A percentile compares a stretch with the other conserved stretches of the same genome.
These are phyloP conservation scores for Laticauda colubrina DNA, from an alignment of 2,113 vertebrate genomes.

Conservation along the genomic window DNA sequence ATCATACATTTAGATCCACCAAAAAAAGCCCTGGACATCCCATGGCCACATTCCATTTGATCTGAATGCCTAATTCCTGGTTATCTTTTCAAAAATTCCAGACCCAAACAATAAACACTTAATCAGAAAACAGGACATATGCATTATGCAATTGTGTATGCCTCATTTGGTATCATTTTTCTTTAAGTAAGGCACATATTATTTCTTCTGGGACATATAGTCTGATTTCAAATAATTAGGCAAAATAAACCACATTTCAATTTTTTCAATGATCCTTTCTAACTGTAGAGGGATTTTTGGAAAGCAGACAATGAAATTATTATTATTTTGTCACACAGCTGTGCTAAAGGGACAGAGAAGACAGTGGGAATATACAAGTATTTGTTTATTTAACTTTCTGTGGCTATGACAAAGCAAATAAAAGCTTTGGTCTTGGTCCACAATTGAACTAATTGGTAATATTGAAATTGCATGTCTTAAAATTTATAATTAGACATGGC, in stretches of 20 bases:
- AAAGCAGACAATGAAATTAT: slow-evolving; percentile 68
- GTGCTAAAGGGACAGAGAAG: slow-evolving; percentile 38
- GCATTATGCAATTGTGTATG: not conserved
- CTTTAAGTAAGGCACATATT: slow-evolving; percentile 19
- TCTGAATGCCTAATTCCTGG: slow-evolving; percentile 21
- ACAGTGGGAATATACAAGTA: slow-evolving; percentile 39
- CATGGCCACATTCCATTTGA: not conserved
- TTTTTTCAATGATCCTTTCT: slow-evolving; percentile 56
- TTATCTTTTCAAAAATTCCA: slow-evolving; percentile 28
- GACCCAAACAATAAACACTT: slow-evolving; percentile 23
- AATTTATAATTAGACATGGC: slow-evolving; percentile 49
- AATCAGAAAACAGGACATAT: not conserved
- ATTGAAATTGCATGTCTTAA: slow-evolving; percentile 50
- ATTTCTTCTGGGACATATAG: slow-evolving; percentile 44
- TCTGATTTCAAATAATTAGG: slow-evolving; percentile 49
- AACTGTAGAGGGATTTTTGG: slow-evolving; percentile 59
- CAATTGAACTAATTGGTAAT: slow-evolving; percentile 62
- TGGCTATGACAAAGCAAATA: slow-evolving; percentile 59
- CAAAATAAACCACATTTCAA: slow-evolving; percentile 47
- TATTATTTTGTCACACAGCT: slow-evolving; percentile 68
- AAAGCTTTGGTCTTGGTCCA: slow-evolving; percentile 57
- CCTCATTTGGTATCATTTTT: slow-evolving; percentile 25
- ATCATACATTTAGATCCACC: not conserved
- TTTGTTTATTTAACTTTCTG: slow-evolving; percentile 60
- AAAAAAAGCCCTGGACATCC: not conserved